Conservation (phyloP, 1,140 invertebrate species). For the Leptopilina boulardi region DNA sequence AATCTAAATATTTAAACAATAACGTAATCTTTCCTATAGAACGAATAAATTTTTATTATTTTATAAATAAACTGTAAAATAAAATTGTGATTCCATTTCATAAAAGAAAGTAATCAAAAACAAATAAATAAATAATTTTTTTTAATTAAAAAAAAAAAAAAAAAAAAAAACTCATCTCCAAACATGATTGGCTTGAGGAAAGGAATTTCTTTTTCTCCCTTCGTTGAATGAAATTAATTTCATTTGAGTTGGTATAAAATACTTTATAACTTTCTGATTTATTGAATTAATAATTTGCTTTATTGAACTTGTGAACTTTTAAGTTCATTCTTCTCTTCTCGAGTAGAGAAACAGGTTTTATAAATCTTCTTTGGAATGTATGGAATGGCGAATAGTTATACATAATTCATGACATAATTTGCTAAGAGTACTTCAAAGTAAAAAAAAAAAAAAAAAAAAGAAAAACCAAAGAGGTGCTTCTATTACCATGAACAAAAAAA, state of each 20-base stretch:
- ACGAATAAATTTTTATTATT: no score
- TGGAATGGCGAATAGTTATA: background rate
- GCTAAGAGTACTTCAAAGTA: background rate
- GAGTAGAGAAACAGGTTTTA: background rate
- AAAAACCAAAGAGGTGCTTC: background rate
- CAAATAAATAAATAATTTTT: no score
- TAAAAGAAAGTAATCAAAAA: no score
- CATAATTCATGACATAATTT: constrained; percentile 18
- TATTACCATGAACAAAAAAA: background rate
- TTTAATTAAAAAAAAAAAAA: no score
- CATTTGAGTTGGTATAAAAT: no score
- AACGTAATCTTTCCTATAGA: no score
- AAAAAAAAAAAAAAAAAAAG: background rate
- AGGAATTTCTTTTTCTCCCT: no score
- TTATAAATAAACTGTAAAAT: no score
- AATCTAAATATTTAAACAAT: background rate
- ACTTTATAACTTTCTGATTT: background rate
- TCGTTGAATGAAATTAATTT: no score
- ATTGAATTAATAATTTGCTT: constrained; percentile 15
- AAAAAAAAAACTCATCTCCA: no score
- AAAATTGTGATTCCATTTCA: no score
- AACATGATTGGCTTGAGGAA: no score
- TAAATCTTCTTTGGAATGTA: background rate
- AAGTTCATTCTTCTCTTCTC: background rate
- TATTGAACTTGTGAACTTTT: background rate